Evolutionary conservation across 2,888 invertebrate species (phyloP), one percentile per base, ranked within the genome.

Genomic region (Metacarcinus magister): DNA sequence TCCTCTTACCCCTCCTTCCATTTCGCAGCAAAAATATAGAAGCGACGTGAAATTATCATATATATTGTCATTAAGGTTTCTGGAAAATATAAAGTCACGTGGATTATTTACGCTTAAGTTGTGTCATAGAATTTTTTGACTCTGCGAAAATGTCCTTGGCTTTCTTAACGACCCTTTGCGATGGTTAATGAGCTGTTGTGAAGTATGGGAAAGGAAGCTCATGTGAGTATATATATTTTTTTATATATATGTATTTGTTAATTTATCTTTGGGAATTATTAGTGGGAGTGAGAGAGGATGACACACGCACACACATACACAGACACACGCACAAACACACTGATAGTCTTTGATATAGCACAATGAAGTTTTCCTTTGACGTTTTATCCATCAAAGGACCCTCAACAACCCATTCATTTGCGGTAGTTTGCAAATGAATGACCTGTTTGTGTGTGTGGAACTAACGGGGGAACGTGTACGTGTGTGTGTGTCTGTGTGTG

Each of bases 351-450:
- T 82, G 82, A 82, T 82, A 28, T 75, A n/a, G 32, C 28, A 82
- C 82, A 82, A 82, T 82, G 32, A 82, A 23, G 32, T 82, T 23
- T 32, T 10, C 82, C 82, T 82, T 82, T 82, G 82, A 82, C 82
- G 82, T 82, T 82, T 82, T 32, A 82, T 32, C 82, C 82, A 82
- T 82, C 32, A 82, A 82, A 82, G 82, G 82, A 28, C 82, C 10
- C 32, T 82, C 82, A n/a, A 32, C 32, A 28, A 82, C 32, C 82
- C 82, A 32, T 82, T 82, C 82, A 82, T 82, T 82, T 82, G 82
- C 82, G 82, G 82, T 82, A 82, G 82, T 82, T 82, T 82, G 32
- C 82, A 82, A 82, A 82, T 82, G 82, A 82, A 82, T 82, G 32
- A 82, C 82, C 32, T 32, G 28, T 32, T 13, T 82, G 32, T 82